A percentile compares a stretch with the other conserved stretches of the same genome.
Conservation (phyloP, 2,797 vertebrate genomes). For the Falco concolor region DNA sequence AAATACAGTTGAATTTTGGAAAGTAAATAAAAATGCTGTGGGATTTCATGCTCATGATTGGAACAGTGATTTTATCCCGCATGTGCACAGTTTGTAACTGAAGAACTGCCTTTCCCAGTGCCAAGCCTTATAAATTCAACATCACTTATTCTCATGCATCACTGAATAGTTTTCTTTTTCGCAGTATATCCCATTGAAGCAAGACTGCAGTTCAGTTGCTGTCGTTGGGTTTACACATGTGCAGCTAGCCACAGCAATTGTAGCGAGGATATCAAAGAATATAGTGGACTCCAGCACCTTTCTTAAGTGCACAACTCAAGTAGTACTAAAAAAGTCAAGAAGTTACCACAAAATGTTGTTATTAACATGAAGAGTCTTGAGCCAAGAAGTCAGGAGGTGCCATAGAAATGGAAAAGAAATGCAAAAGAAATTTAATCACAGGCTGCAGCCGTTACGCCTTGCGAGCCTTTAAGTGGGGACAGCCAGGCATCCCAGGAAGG, state of each 20-base stretch:
- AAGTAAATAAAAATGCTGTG: background rate
- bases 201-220: background rate
- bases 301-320: background rate
- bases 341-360: background rate
- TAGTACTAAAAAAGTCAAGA: background rate
- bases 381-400: background rate
- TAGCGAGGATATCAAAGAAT: background rate
- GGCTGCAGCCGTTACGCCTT: background rate
- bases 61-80: background rate
- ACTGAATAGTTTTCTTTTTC: background rate
- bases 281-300: background rate
- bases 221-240: background rate
- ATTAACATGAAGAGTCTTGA: background rate
- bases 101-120: background rate
- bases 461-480: background rate
- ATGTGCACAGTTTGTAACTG: background rate
- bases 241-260: background rate
- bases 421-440: too few relatives aligned
- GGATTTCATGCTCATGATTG: background rate
- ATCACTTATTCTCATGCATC: background rate
- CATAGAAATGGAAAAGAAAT: too few relatives aligned
- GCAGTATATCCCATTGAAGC: background rate
- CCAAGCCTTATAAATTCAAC: background rate
- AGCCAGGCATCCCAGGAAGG: background rate
- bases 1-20: background rate